Evolutionary conservation across 1,140 invertebrate species (phyloP), one percentile per base, ranked within the genome.

Genomic region (Drosophila tani): DNA sequence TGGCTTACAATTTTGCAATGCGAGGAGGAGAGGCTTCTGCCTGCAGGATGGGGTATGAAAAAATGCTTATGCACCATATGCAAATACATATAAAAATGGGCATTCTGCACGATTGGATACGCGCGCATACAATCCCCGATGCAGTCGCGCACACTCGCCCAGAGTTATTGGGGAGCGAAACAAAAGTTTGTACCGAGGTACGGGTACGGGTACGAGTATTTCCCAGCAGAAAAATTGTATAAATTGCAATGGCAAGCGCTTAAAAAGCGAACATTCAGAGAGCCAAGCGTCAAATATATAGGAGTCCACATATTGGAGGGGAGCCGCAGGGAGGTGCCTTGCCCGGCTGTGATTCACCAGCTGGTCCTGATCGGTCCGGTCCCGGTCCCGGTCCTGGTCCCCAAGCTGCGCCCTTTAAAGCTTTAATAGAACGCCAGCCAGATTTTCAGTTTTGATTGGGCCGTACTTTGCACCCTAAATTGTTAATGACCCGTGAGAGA

Each of bases 21-120:
- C 46, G 11, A 38, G 14, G 32, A 15, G 51, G 51, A 8, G 32
- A 5, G 32, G 58, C 32, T 51, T 50, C 69, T 60, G 43, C 51
- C 57, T 5, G 27, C 27, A 29, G 27, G 24, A 21, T 73, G 17
- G 24, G 38, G 62, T 32, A 85, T 85, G 82, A 86, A 85, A 85
- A 85, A 90, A 88, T 90, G 81, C 86, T 87, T 86, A 88, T 88
- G 76, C 80, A 75, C 81, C 81, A 81, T 90, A 84, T 88, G 81
- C 70, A 88, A 81, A 88, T 81, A 73, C 70, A 69, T 75, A 84
- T 81, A 85, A 84, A 85, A 82, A 82, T 86, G 76, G 84, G 75
- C 79, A 88, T 90, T 90, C 86, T 73, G 85, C 85, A 70, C 85
- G 78, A 88, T 88, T 88, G 85, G 81, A 74, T 79, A 57, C 64